These are phyloP conservation scores for Rhinogobio ventralis DNA, from an alignment of 2,797 vertebrate species.

Conservation along the genomic window DNA sequence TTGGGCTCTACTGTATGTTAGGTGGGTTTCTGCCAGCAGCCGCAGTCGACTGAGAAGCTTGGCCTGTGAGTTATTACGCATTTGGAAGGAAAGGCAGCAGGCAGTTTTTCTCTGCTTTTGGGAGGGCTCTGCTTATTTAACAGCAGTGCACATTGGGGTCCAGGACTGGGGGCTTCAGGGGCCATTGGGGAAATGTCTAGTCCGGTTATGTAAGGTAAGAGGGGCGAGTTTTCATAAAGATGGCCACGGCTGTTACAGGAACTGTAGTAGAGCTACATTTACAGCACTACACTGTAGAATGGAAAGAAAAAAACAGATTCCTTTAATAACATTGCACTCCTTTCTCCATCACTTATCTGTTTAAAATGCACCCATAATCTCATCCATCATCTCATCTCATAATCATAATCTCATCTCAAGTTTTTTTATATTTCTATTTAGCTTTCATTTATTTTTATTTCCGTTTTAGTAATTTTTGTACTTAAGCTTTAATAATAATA, in stretches of 20 bases:
- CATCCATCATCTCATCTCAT: too few species aligned
- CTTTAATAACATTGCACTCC: neutral
- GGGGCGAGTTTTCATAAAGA: slow-evolving; percentile 40
- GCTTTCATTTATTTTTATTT: neutral
- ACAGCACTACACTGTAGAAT: neutral
- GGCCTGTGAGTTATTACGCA: slow-evolving; percentile 60
- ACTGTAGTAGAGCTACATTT: slow-evolving; percentile 15
- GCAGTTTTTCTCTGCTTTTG: slow-evolving; percentile 60
- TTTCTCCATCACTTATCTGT: neutral
- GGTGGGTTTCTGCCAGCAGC: slow-evolving; percentile 58
- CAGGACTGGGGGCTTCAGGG: slow-evolving; percentile 48
- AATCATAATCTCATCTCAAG: too few species aligned
- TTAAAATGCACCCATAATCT: neutral
- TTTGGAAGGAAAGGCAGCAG: slow-evolving; percentile 62
- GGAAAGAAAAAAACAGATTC: neutral
- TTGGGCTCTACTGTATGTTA: slow-evolving; percentile 56
- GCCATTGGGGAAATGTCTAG: slow-evolving; percentile 55
- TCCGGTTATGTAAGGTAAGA: slow-evolving; percentile 58
- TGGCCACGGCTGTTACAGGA: neutral
- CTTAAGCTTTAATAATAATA: neutral
- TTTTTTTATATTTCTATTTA: too few species aligned
- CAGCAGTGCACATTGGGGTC: slow-evolving; percentile 55
- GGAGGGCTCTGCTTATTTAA: slow-evolving; percentile 62
- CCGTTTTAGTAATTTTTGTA: neutral
- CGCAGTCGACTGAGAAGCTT: slow-evolving; percentile 59